Conservation (phyloP, 2,113 vertebrate species). For the Dipodomys spectabilis region DNA sequence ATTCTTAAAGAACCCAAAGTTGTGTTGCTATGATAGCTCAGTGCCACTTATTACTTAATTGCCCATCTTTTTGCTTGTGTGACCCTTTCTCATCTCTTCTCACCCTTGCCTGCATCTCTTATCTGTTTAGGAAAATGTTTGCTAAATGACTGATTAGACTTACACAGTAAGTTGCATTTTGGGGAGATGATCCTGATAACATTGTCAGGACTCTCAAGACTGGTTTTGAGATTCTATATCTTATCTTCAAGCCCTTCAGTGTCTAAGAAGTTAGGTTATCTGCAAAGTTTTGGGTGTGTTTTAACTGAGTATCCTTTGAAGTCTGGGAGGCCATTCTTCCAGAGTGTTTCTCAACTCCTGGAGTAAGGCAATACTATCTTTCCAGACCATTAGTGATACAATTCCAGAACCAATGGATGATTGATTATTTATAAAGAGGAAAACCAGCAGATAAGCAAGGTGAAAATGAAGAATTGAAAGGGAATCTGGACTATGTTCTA, state of each 20-base stretch:
- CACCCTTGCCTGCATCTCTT: conserved; percentile 4
- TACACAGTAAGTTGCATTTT: conserved; percentile 66
- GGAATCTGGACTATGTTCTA: conserved; percentile 54
- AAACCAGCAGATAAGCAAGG: conserved; percentile 70
- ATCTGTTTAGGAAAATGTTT: conserved; percentile 70
- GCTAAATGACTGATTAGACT: conserved; percentile 71
- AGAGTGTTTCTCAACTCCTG: conserved; percentile 40
- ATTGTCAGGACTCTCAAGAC: conserved; percentile 60
- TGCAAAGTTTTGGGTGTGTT: conserved; percentile 3
- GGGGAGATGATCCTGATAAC: conserved; percentile 72
- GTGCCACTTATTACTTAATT: neutral
- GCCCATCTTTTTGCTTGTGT: neutral
- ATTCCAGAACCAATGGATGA: conserved; percentile 70
- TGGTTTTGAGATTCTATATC: conserved; percentile 62
- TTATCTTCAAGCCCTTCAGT: conserved; percentile 71
- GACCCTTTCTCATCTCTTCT: neutral
- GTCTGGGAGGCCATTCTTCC: conserved; percentile 39
- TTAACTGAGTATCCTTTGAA: conserved; percentile 71
- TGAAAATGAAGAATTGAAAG: conserved; percentile 47
- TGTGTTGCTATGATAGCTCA: neutral
- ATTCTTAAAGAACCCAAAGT: conserved; percentile 18
- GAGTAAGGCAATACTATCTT: conserved; percentile 58
- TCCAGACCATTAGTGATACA: conserved; percentile 66
- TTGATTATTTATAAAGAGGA: conserved; percentile 66
- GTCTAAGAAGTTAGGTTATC: conserved; percentile 49